phyloP scores from a whole-genome alignment of 2,888 invertebrate species.

The Parthenolecanium corni region DNA sequence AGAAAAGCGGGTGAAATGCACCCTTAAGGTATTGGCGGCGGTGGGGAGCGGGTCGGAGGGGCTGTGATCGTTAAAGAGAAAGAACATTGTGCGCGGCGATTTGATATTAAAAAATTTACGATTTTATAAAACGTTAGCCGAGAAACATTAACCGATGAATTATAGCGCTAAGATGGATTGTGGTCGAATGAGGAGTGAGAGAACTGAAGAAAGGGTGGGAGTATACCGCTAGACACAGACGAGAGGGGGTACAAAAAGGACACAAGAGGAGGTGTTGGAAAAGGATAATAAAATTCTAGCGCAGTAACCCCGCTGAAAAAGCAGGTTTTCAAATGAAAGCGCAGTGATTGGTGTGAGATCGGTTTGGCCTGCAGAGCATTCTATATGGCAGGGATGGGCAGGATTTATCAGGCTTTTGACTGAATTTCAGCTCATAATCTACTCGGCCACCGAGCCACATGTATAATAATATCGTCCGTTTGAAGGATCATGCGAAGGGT shows the following conservation, averaged over 20 bases:
- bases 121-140: constrained; percentile 28
- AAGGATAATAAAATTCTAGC: too few species aligned
- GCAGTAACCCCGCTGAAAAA: too few species aligned
- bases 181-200: constrained; percentile 14
- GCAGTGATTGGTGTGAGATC: too few species aligned
- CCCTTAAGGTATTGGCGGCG: constrained; percentile 25
- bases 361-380: too few species aligned
- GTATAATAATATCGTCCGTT: too few species aligned
- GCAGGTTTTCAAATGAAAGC: too few species aligned
- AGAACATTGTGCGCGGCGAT: constrained; percentile 26
- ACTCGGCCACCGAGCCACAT: too few species aligned
- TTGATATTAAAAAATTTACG: constrained; percentile 28
- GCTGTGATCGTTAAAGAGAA: constrained; percentile 27
- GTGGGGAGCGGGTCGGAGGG: background rate
- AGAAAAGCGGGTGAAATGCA: constrained; percentile 28
- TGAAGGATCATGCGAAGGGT: too few species aligned
- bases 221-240: too few species aligned
- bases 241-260: background rate
- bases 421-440: too few species aligned
- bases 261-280: background rate
- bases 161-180: constrained; percentile 28
- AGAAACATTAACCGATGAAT: constrained; percentile 28
- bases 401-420: too few species aligned
- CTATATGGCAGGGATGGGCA: too few species aligned
- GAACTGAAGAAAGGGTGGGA: background rate